Conservation (phyloP, 1,140 invertebrate genomes). For the Diachasma alloeum region DNA sequence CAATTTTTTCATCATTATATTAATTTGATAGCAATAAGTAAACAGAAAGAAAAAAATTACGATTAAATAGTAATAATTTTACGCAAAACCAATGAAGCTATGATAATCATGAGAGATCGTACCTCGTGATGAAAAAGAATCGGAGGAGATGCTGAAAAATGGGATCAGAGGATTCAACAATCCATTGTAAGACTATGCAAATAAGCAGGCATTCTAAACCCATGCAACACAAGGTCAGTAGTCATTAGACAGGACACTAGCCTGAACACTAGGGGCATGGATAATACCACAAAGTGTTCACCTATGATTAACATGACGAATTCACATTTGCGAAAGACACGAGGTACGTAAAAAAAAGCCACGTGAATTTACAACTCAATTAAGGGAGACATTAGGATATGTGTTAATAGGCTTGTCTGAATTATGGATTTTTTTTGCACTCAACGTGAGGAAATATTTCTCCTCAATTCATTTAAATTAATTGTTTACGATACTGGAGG, state of each 20-base stretch:
- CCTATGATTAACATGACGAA: background rate
- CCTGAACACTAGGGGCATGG: background rate
- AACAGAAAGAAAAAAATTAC: too few species aligned
- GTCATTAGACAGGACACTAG: background rate
- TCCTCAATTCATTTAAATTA: too few species aligned
- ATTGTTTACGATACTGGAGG: too few species aligned
- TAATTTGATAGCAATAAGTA: too few species aligned
- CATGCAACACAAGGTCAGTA: background rate
- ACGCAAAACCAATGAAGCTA: too few species aligned
- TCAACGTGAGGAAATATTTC: too few species aligned
- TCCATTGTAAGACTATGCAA: background rate
- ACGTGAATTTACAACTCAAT: background rate
- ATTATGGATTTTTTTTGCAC: background rate
- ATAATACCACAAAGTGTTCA: background rate
- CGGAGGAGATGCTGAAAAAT: too few species aligned
- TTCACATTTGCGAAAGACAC: background rate
- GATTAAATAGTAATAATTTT: too few species aligned
- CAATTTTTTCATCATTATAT: too few species aligned
- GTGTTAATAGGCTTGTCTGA: background rate
- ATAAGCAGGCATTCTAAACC: background rate
- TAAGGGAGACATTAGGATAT: background rate
- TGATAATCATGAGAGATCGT: too few species aligned
- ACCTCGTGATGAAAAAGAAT: too few species aligned
- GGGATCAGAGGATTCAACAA: background rate
- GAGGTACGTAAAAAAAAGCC: background rate